Conservation (phyloP, 2,888 invertebrate genomes). For the Heliothis peltigera region DNA sequence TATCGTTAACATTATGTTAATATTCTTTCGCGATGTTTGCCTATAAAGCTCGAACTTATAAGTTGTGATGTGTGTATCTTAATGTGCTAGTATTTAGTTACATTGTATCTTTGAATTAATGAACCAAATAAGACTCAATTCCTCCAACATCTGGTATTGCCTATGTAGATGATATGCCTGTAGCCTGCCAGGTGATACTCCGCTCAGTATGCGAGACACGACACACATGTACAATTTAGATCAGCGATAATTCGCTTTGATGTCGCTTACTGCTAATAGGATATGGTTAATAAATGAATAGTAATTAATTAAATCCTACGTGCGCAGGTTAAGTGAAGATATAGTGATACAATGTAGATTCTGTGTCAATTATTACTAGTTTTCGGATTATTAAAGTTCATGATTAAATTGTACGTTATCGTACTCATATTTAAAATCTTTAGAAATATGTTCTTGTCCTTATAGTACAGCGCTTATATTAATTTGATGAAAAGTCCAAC, state of each 20-base stretch:
- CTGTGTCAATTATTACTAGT: neutral
- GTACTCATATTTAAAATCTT: too few relatives aligned
- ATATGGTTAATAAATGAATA: neutral
- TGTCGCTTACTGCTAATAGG: neutral
- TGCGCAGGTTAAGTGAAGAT: neutral
- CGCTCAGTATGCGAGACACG: constrained; percentile 10
- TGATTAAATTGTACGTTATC: too few relatives aligned
- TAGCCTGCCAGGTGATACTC: constrained; percentile 15
- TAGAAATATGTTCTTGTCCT: too few relatives aligned
- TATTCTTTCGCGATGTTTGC: too few relatives aligned
- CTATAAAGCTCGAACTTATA: too few relatives aligned
- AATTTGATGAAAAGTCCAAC: too few relatives aligned
- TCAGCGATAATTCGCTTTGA: constrained; percentile 19
- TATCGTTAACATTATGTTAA: too few relatives aligned
- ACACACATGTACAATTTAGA: constrained; percentile 18
- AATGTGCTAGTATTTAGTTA: too few relatives aligned
- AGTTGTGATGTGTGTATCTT: too few relatives aligned
- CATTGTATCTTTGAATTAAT: neutral
- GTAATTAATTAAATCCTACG: constrained; percentile 9
- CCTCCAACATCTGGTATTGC: neutral
- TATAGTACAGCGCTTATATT: too few relatives aligned
- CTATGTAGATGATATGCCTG: neutral
- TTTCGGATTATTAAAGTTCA: too few relatives aligned
- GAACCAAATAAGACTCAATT: neutral
- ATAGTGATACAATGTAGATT: neutral